Evolutionary conservation across 2,113 vertebrate species (phyloP).

Genomic region (Hirundichthys speculiger): DNA sequence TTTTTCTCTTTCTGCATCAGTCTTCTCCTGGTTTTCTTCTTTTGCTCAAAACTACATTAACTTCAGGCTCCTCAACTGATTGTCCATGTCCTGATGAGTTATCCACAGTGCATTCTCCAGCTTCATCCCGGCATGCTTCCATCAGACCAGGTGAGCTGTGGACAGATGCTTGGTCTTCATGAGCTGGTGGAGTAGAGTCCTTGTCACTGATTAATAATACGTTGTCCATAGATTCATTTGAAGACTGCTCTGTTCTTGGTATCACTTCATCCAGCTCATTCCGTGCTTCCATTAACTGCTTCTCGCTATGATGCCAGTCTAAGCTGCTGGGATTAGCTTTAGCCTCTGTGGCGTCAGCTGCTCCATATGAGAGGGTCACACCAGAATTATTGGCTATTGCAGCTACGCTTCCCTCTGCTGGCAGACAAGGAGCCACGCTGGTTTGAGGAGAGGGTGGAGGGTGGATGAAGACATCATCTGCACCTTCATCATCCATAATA

Average conservation of each 20-base stretch:
- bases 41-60: slow-evolving; percentile 3
- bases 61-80: slow-evolving; percentile 12
- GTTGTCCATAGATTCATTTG: slow-evolving; percentile 21
- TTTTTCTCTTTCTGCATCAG: background rate
- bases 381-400: slow-evolving; percentile 26
- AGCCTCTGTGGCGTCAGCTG: slow-evolving; percentile 61
- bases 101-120: background rate
- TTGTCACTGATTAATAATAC: slow-evolving; percentile 3
- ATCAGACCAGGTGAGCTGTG: slow-evolving; percentile 5
- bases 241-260: background rate
- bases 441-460: slow-evolving; percentile 3
- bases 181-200: slow-evolving; percentile 1
- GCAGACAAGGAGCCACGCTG: background rate
- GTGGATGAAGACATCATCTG: slow-evolving; percentile 41
- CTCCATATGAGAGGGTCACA: slow-evolving; percentile 42
- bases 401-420: slow-evolving; percentile 40
- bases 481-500: slow-evolving; percentile 42
- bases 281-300: slow-evolving; percentile 40
- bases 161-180: slow-evolving; percentile 23
- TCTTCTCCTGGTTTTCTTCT: slow-evolving; percentile 10
- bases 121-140: slow-evolving; percentile 19
- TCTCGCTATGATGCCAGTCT: slow-evolving; percentile 56
- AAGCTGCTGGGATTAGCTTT: slow-evolving; percentile 68
- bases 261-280: slow-evolving; percentile 25
- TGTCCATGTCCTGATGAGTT: slow-evolving; percentile 1